These are phyloP conservation scores for Lottia scabra DNA, from an alignment of 2,888 invertebrate species.

Conservation along the genomic window DNA sequence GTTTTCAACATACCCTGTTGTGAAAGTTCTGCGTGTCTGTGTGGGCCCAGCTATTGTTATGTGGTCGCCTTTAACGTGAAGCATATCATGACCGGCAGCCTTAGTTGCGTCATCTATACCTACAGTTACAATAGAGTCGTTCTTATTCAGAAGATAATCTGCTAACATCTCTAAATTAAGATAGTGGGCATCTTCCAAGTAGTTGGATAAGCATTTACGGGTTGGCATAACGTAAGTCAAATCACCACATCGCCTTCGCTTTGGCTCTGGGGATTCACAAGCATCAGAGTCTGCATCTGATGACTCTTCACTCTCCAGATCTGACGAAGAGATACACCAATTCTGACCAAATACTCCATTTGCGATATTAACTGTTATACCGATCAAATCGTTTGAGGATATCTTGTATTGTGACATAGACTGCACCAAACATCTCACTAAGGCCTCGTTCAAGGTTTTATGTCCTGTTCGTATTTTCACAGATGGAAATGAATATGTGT, in stretches of 20 bases:
- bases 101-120: neutral
- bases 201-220: neutral
- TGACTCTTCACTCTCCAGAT: neutral
- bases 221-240: neutral
- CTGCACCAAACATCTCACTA: neutral
- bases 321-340: neutral
- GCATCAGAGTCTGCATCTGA: neutral
- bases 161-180: neutral
- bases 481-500: neutral
- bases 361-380: neutral
- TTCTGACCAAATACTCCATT: slow-evolving; percentile 1
- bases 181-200: neutral
- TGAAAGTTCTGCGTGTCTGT: neutral
- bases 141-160: neutral
- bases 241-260: neutral
- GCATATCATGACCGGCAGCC: neutral
- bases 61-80: neutral
- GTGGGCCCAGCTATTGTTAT: neutral
- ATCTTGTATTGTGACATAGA: neutral
- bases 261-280: neutral
- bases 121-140: neutral
- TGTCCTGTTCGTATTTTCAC: neutral
- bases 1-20: slow-evolving; percentile 1
- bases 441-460: neutral
- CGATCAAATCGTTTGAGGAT: neutral